Evolutionary conservation across 2,797 vertebrate genomes (phyloP), one percentile per base, ranked within the genome.

Genomic region (Sphenopsis melanotis): DNA sequence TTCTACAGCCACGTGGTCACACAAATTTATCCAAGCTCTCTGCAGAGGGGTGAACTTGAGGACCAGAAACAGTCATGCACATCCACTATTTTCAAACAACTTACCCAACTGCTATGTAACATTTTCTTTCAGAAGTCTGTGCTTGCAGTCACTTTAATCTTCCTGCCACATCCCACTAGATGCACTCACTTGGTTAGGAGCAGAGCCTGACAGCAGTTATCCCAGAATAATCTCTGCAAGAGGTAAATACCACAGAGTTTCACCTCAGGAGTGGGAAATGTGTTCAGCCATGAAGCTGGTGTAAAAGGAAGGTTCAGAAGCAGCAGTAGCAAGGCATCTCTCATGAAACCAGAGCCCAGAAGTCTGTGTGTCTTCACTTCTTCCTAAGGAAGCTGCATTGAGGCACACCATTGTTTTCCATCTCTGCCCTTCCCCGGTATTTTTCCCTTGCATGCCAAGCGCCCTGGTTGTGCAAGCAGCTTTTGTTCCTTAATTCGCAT

Each of bases 401-500:
- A 92, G 41, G 60, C 56, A 53, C 26, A 49, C 26, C 71, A 74
- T 80, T 91, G 82, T 85, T 80, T 66, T 80, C 76, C 20, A 13
- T 46, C 60, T 70, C 89, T 83, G 91, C 87, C 84, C 68, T 85
- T 92, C 74, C 81, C 86, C 29, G 0, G 59, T 36, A 26, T 34
- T 86, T 70, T 70, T 63, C 66, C 41, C 30, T 92, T 23, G 24
- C 75, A 71, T 57, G 71, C 87, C 94, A 94, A 92, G 47, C 81
- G 89, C 63, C 22, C 17, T 3, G 24, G 53, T 93, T 96, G 89
- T 57, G 87, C 91, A 95, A 95, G 93, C 75, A 75, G 79, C 87
- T 93, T 84, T 89, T 74, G 87, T 81, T 95, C 68, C 46, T 90
- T 94, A 87, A 72, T 88, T 89, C 37, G 10, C 85, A 86, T 90